Evolutionary conservation across 2,888 invertebrate species (phyloP).

Genomic region (Operophtera brumata): DNA sequence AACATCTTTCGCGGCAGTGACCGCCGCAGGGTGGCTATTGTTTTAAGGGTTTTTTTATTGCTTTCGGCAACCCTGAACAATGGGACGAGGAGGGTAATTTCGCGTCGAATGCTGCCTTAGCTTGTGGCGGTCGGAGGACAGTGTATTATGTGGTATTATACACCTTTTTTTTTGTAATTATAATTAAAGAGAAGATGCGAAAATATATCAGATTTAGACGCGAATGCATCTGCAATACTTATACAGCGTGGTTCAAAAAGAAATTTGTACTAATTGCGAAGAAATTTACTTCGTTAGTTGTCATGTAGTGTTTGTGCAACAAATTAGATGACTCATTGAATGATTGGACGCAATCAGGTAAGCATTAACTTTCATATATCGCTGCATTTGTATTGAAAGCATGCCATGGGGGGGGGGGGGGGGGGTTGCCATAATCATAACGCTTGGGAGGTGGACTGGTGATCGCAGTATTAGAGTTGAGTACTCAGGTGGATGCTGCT

Average conservation of each 20-base stretch:
- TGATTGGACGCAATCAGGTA: too few species aligned
- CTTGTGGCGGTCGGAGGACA: constrained; percentile 51
- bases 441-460: too few species aligned
- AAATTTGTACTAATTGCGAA: too few species aligned
- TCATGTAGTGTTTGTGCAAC: too few species aligned
- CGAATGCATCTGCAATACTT: constrained; percentile 2
- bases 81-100: constrained; percentile 69
- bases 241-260: not conserved
- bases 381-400: too few species aligned
- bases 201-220: constrained; percentile 9
- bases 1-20: constrained; percentile 70
- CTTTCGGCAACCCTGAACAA: constrained; percentile 76
- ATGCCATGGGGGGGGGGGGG: too few species aligned
- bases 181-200: constrained; percentile 30
- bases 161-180: constrained; percentile 38
- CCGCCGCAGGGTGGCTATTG: constrained; percentile 77
- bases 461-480: too few species aligned
- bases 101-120: constrained; percentile 55
- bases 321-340: too few species aligned
- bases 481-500: too few species aligned
- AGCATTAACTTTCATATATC: too few species aligned
- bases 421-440: too few species aligned
- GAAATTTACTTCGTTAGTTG: too few species aligned
- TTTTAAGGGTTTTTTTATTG: constrained; percentile 76
- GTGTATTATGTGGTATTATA: constrained; percentile 43